Conservation (phyloP, 1,140 invertebrate species). For the Manduca sexta region DNA sequence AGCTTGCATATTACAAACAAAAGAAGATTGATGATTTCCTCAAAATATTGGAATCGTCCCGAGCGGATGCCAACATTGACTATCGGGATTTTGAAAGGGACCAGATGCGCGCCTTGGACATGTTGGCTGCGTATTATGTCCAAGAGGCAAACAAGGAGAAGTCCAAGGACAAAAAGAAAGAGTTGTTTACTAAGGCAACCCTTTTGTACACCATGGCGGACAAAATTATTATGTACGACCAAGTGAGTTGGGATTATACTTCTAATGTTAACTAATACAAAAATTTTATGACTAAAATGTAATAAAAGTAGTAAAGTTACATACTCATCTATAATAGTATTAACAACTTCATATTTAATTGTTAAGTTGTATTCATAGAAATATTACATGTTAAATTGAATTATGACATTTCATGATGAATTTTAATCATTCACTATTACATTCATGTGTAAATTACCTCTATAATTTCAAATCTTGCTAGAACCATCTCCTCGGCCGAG, state of each 20-base stretch:
- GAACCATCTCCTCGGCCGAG: conserved; percentile 97
- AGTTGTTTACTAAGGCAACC: conserved; percentile 97
- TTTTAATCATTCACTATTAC: too few species aligned
- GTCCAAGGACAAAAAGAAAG: conserved; percentile 95
- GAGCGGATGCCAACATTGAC: conserved; percentile 89
- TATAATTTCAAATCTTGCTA: conserved; percentile 63
- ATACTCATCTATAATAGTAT: too few species aligned
- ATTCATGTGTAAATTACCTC: too few species aligned
- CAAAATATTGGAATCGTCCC: conserved; percentile 91
- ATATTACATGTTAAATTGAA: too few species aligned
- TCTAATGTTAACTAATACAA: background rate
- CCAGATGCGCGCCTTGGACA: conserved; percentile 96
- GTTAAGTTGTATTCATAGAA: too few species aligned
- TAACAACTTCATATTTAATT: too few species aligned
- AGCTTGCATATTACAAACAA: conserved; percentile 98
- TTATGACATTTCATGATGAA: too few species aligned
- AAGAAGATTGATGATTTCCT: conserved; percentile 94
- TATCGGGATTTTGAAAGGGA: conserved; percentile 96
- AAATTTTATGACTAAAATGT: too few species aligned
- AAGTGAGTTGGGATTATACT: conserved; percentile 77
- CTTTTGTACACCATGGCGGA: conserved; percentile 98
- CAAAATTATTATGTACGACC: conserved; percentile 99
- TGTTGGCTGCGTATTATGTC: conserved; percentile 98
- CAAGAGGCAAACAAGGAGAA: conserved; percentile 97
- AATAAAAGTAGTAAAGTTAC: too few species aligned